Evolutionary conservation across 2,888 invertebrate genomes (phyloP), one percentile per base, ranked within the genome.

Genomic region (Troides helena): DNA sequence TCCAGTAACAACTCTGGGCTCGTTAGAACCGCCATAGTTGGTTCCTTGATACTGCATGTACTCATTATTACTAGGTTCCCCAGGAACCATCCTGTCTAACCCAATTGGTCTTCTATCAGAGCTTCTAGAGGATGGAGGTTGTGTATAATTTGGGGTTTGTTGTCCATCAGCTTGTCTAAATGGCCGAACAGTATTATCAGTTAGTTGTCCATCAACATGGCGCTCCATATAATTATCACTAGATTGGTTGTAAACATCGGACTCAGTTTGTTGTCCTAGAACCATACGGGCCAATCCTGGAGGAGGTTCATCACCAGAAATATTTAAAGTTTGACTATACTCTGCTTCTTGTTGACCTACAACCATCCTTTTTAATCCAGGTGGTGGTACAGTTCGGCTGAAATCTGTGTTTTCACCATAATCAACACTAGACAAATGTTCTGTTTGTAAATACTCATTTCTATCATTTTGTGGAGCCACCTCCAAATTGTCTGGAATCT

Each of bases 401-500:
- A 88, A 89, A 74, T 92, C 89, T 6, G 90, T 88, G 75, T 92
- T 92, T 72, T 90, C 92, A 17, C 84, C 85, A 74, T 88, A 93
- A 75, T 93, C 92, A 14, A 89, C 87, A 75, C 94, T 94, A 1
- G 95, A 95, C 62, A 96, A 85, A 78, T 96, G 96, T 23, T 96
- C 96, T 2, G 96, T 96, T 86, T 96, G 96, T 71, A 96, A 86
- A 82, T 96, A 96, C 82, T 96, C 95, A 81, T 96, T 96, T 70
- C 96, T 92, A 77, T 96, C 96, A 81, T 94, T 95, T 72, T 94
- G 94, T 0, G 95, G 95, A 17, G 94, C 94, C 43, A 94, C 92
- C 84, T 95, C 95, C 77, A 93, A 85, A 78, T 94, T 94, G 71
- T 94, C 94, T 1, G 93, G 92, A 65, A 90, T 82, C 65, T 82